Percentiles rank a stretch among this genome's conserved stretches.
Conservation (phyloP, 2,888 invertebrate genomes). For the Standfussiana lucernea region DNA sequence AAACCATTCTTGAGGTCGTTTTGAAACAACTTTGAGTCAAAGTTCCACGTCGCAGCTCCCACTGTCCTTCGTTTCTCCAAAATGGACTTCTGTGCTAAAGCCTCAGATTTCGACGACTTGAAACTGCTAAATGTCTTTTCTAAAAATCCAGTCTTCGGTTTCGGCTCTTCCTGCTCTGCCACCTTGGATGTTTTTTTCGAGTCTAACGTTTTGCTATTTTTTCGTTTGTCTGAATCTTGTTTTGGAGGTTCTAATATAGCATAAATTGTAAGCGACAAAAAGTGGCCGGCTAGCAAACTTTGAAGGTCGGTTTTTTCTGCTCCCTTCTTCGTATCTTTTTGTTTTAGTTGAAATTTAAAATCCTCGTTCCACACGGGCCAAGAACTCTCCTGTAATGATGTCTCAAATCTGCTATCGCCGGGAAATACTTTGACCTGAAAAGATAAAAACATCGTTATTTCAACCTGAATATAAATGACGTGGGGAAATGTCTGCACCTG, state of each 20-base stretch:
- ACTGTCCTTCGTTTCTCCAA: constrained; percentile 92
- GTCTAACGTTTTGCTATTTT: constrained; percentile 80
- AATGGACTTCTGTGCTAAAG: constrained; percentile 85
- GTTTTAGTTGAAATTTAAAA: constrained; percentile 92
- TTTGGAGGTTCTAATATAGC: constrained; percentile 92
- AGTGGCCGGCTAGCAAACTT: constrained; percentile 92
- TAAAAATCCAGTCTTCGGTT: constrained; percentile 88
- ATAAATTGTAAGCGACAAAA: constrained; percentile 93
- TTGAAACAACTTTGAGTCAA: constrained; percentile 92
- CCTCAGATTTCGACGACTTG: constrained; percentile 86
- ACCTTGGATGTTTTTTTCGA: constrained; percentile 81
- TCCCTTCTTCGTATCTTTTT: constrained; percentile 88
- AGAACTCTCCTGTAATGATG: constrained; percentile 93
- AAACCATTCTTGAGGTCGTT: constrained; percentile 91
- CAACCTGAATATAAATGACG: constrained; percentile 15
- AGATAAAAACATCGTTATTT: constrained; percentile 33
- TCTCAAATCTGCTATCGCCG: constrained; percentile 94
- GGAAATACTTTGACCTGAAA: constrained; percentile 95
- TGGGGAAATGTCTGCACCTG: neutral
- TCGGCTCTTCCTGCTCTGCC: constrained; percentile 86
- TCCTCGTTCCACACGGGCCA: constrained; percentile 96
- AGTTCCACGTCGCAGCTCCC: constrained; percentile 93
- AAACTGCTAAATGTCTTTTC: constrained; percentile 88
- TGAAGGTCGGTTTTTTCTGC: constrained; percentile 88
- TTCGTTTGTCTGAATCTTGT: constrained; percentile 82